Base-by-base conservation (phyloP, 2,888 invertebrate genomes). In the Adineta ricciae region DNA sequence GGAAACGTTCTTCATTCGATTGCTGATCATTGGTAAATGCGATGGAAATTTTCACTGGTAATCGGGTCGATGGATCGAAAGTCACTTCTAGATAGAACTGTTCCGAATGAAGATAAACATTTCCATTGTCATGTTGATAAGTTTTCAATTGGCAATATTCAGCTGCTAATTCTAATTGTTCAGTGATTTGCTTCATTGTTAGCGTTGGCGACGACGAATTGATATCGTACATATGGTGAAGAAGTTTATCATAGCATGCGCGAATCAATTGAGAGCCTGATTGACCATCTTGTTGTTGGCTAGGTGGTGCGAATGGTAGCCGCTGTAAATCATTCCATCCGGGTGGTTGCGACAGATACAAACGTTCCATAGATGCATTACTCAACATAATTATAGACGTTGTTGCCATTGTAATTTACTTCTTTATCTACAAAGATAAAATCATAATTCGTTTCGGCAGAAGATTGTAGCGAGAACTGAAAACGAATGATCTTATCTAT, bases 81-180 rank as follows among this genome's bases (percentile, higher is more conserved):
- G 38, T 41, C 21, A 78, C 38, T 24, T 24, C 21, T 27, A 41
- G 1, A 78, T 24, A 78, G 41, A 78, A 78, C 41, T 78, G 73
- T 27, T 78, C 73, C 1, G 38, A 78, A 78, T 78, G 73, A 11
- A 78, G 41, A 78, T 78, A 78, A 41, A 78, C 24, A 14, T 27
- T 24, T 38, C 38, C 24, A 24, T 1, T 9, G 27, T 27, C n/a
- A 36, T 41, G 38, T 8, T 41, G 36, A 9, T 38, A 78, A 36
- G 8, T 41, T 78, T 78, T 78, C 14, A 78, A 78, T 41, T 78
- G 36, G 41, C 73, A 78, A 78, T 78, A 78, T 41, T 78, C 38
- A 38, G 73, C 73, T 24, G 73, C 38, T 78, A 78, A 78, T 36
- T 36, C 36, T 78, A 78, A 78, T 78, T 78, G 73, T 78, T 78